Evolutionary conservation across 2,888 invertebrate genomes (phyloP), one percentile per base, ranked within the genome.

Genomic region (Drosophila eohydei): DNA sequence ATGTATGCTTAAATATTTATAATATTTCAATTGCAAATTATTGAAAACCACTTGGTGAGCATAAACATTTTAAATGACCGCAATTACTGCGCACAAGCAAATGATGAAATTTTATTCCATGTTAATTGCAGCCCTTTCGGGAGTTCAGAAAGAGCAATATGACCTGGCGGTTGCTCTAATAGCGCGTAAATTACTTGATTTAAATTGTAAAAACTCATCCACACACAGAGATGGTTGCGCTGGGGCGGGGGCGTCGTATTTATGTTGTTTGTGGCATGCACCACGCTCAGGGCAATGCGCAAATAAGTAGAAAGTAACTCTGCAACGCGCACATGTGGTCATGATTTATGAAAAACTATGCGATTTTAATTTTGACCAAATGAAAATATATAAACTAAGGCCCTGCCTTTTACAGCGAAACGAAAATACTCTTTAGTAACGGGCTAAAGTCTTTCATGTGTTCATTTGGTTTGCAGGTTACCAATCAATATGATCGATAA

Each of bases 331-430:
- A 61, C 75, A 73, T 75, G 66, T 72, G 81, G 52, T 66, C 82
- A 81, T 82, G 88, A 89, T 78, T 85, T 80, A 82, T 63, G 82
- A 75, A 81, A 81, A 78, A 74, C n/a, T 74, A 81, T 83, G 72
- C 62, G 74, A 69, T 72, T 84, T 85, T 87, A 73, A 89, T 82
- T 89, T 82, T 72, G 59, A 48, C 61, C 80, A 74, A 61, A 79
- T 65, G 58, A 48, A 48, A 55, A 69, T 61, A 56, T 40, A 34
- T 14, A 9, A 41, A 28, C 9, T 21, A 6, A 14, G 12, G 21
- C 0, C 1, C 2, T 7, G 1, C 14, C 4, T 7, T 2, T 26
- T 1, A 14, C 34, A n/a, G 14, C 48, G 67, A 58, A 58, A 9
- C 8, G 4, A 0, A 8, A 5, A 78, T 62, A 73, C 75, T 16